Percentiles rank a stretch among this genome's conserved stretches.
Evolutionary conservation across 37 sponge, comb jelly and placozoan genomes (phyloP).

Genomic region (Petrosia ficiformis): DNA sequence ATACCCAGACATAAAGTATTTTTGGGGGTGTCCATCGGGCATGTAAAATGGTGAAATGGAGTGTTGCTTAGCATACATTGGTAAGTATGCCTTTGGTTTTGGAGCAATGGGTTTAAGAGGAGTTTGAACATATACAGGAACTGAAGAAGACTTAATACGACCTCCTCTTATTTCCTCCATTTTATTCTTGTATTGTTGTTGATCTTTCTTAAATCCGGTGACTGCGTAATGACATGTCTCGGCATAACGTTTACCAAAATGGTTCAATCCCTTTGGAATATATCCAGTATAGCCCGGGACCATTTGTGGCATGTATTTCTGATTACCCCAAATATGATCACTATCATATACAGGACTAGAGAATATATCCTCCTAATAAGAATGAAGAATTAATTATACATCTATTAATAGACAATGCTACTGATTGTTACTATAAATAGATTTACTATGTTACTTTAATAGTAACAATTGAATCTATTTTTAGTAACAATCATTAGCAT

Average conservation of each 20-base stretch:
- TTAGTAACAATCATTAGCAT: too few relatives aligned
- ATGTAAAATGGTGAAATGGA: slow-evolving; percentile 72
- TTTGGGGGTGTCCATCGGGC: slow-evolving; percentile 75
- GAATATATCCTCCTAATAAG: slow-evolving; percentile 25
- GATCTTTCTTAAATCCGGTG: slow-evolving; percentile 70
- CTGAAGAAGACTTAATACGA: background rate
- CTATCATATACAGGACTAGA: slow-evolving; percentile 26
- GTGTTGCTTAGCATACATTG: slow-evolving; percentile 64
- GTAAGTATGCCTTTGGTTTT: slow-evolving; percentile 62
- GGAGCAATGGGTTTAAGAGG: slow-evolving; percentile 56
- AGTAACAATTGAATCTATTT: too few relatives aligned
- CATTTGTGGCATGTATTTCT: slow-evolving; percentile 78
- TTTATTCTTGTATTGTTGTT: slow-evolving; percentile 50
- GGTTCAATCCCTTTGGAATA: slow-evolving; percentile 85
- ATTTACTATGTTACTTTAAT: too few relatives aligned
- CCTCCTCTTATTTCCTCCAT: slow-evolving; percentile 17
- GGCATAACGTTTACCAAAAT: slow-evolving; percentile 92
- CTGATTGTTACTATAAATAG: too few relatives aligned
- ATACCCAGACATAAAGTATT: slow-evolving; percentile 92
- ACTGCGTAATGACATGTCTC: slow-evolving; percentile 82
- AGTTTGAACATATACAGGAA: slow-evolving; percentile 45
- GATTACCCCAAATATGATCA: slow-evolving; percentile 72
- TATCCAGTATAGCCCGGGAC: slow-evolving; percentile 97
- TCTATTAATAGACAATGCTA: too few relatives aligned
- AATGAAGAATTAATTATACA: too few relatives aligned